Evolutionary conservation across 2,113 vertebrate genomes (phyloP), one percentile per base, ranked within the genome.

Genomic region (Gymnarchus niloticus): DNA sequence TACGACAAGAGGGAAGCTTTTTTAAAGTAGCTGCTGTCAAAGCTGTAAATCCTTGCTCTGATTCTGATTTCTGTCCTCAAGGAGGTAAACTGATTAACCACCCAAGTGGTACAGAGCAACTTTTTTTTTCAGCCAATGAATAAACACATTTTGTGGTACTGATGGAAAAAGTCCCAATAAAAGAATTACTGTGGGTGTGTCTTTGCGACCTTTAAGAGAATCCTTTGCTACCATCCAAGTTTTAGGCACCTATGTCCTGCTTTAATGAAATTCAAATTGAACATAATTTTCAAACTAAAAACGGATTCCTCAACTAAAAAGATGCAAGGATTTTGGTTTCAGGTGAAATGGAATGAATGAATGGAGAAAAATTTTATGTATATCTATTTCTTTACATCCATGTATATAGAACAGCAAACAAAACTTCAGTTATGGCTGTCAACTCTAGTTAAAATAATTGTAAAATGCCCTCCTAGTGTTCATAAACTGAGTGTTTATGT

Each of bases 141-240:
- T 88, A 83, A 90, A 89, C 85, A 87, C 87, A n/a, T 86, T 86
- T 86, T 48, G 6, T 89, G 86, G 90, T 88, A 87, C 88, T 88
- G 91, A 89, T 92, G 91, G 91, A 93, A 93, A 90, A 89, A 87
- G 89, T 89, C 88, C 90, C 91, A 91, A 87, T 92, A 92, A 93
- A 93, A 92, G 69, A 85, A 86, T 92, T 91, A 92, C 88, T 88
- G 88, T 90, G 83, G 85, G 87, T 89, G 89, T 87, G 89, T 91
- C 87, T 93, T 91, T 91, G 86, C 87, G 85, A 89, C 87, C 86
- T 91, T 93, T 90, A 90, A 93, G 91, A 88, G 10, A 56, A 56
- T 81, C 10, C 84, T 69, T 33, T 65, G 59, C 59, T 28, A 65
- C 85, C 65, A 59, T 88, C 77, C 48, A 78, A 81, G 56, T 84